Conservation (phyloP, 2,797 vertebrate species). For the Merluccius polli region DNA sequence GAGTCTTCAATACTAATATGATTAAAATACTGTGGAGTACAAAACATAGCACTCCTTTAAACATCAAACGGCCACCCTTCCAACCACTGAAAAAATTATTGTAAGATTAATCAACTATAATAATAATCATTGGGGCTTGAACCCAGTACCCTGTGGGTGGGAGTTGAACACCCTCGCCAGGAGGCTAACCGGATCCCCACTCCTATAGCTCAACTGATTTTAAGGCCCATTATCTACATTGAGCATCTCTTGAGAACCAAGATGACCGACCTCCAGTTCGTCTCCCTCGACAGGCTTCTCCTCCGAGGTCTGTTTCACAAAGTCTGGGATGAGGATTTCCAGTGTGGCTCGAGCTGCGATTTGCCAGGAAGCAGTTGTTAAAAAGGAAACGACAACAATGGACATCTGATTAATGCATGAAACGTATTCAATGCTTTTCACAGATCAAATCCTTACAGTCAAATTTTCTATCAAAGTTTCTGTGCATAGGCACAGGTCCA, state of each 20-base stretch:
- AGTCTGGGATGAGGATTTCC: constrained; percentile 99
- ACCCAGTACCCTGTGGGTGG: neutral
- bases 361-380: constrained; percentile 21
- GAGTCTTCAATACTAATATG: constrained; percentile 99
- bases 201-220: neutral
- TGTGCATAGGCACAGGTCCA: neutral
- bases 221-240: neutral
- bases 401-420: neutral
- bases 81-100: too few species aligned
- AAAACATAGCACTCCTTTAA: constrained; percentile 16
- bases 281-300: constrained; percentile 95
- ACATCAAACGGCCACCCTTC: neutral
- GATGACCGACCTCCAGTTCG: constrained; percentile 86
- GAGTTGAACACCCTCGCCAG: too few species aligned
- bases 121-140: neutral
- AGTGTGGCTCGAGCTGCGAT: constrained; percentile 94
- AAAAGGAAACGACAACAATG: neutral
- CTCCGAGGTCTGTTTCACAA: constrained; percentile 97
- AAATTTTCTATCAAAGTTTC: neutral
- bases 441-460: neutral
- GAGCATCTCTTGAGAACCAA: neutral
- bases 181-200: neutral
- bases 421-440: neutral
- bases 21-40: constrained; percentile 92
- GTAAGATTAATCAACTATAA: too few species aligned